A percentile compares a stretch with the other conserved stretches of the same genome.
Conservation (phyloP, 2,113 vertebrate species). For the Diphyllodes magnificus region DNA sequence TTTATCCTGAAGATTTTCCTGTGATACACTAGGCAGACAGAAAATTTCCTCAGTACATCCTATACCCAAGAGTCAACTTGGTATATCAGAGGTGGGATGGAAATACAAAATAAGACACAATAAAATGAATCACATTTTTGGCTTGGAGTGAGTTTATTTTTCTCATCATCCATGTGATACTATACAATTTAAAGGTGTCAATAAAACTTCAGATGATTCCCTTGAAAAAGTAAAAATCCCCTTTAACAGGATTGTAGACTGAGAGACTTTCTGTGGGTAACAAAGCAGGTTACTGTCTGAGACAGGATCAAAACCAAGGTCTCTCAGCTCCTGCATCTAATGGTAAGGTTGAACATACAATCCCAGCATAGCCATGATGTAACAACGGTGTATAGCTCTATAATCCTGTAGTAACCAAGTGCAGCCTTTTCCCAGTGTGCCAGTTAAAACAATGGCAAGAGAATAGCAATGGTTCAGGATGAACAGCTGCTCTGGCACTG, state of each 20-base stretch:
- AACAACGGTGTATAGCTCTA: rapidly evolving
- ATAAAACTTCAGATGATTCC: background rate
- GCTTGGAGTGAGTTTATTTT: background rate
- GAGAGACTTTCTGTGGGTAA: background rate
- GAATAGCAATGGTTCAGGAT: background rate
- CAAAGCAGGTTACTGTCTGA: background rate
- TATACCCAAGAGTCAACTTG: background rate
- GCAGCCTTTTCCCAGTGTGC: background rate
- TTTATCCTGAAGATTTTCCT: background rate
- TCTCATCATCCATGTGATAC: background rate
- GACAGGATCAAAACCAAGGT: background rate
- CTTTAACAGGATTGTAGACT: background rate
- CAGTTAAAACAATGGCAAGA: background rate
- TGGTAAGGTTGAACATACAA: background rate
- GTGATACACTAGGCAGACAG: background rate
- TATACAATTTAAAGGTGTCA: background rate
- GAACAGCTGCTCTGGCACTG: background rate
- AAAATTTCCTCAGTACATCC: background rate
- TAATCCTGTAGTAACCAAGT: background rate
- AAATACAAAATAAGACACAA: background rate
- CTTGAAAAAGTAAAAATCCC: background rate
- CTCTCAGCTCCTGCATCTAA: background rate
- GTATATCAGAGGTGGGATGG: background rate
- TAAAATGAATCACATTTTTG: background rate
- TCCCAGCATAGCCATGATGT: background rate